Evolutionary conservation across 2,113 vertebrate genomes (phyloP).

Genomic region (Corvus cornix): DNA sequence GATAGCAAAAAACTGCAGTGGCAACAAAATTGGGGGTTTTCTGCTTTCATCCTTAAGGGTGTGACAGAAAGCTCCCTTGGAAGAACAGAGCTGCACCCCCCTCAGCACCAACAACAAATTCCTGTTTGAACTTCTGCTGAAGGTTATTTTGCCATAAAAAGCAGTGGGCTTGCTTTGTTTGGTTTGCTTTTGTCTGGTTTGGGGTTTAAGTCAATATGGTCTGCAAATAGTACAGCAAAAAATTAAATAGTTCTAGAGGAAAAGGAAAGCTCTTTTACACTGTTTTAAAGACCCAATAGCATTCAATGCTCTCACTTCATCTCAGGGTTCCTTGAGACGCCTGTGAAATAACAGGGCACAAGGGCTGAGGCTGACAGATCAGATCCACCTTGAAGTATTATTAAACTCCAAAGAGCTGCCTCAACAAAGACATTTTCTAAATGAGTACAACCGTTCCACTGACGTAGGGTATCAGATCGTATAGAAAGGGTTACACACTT

Average conservation of each 20-base stretch:
- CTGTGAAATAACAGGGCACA: not conserved
- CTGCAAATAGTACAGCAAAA: not conserved
- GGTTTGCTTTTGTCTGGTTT: not conserved
- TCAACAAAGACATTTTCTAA: not conserved
- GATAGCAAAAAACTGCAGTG: too few species aligned
- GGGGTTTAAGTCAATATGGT: not conserved
- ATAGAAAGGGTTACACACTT: not conserved
- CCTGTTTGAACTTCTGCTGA: not conserved
- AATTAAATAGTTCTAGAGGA: not conserved
- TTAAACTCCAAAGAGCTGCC: not conserved
- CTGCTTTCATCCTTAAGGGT: not conserved
- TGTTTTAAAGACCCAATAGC: not conserved
- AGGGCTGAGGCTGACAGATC: not conserved
- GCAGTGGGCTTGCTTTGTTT: not conserved
- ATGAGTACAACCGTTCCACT: not conserved
- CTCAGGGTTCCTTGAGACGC: not conserved
- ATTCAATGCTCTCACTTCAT: not conserved
- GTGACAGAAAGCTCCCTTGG: not conserved
- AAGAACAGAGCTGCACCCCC: not conserved
- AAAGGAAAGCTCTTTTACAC: not conserved
- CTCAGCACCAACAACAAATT: not conserved
- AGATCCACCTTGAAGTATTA: not conserved
- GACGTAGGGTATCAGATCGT: not conserved
- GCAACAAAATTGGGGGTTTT: not conserved
- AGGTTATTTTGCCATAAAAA: not conserved